Evolutionary conservation across 2,888 invertebrate genomes (phyloP), one percentile per base, ranked within the genome.

Genomic region (Nineta flava): DNA sequence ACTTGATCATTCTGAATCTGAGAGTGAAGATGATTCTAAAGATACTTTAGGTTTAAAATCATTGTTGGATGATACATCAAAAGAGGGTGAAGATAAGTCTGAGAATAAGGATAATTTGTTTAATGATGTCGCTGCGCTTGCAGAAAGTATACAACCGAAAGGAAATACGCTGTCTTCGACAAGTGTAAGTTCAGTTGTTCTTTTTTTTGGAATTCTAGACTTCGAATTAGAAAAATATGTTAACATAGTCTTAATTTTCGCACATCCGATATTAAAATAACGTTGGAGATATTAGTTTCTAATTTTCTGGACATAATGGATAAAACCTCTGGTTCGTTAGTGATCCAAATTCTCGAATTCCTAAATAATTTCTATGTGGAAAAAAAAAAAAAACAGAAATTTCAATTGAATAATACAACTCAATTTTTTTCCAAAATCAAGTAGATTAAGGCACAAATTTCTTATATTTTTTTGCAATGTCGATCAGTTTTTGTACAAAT

Each of bases 81-180:
- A 64, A 54, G 53, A 53, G 43, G 54, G 35, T 6, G 47, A 19
- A 17, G 21, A 38, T 35, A 47, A 60, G 61, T 70, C 68, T 61
- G 73, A 73, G 57, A 74, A 76, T 57, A 71, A 74, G 55, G 76
- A 79, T 63, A 77, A 78, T 62, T 79, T 90, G 69, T 86, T 94
- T 62, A 87, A 88, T 65, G 87, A 92, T 70, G 93, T 93, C 48
- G 92, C 95, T 46, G 87, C 87, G 49, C 76, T 94, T 58, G 97
- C 97, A 44, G 88, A 94, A 66, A 87, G 92, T 68, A 85, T 99
- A 64, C 96, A 97, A 68, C 97, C 97, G 2, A 97, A 93, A 65
- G 97, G 97, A 63, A 94, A 93, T 63, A 99, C 97, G 17, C 73
- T 97, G 57, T 88, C 92, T 58, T 93, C 94, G 51, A 92, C 96